Conservation (phyloP, 2,113 vertebrate genomes). For the Odocoileus hemionus region DNA sequence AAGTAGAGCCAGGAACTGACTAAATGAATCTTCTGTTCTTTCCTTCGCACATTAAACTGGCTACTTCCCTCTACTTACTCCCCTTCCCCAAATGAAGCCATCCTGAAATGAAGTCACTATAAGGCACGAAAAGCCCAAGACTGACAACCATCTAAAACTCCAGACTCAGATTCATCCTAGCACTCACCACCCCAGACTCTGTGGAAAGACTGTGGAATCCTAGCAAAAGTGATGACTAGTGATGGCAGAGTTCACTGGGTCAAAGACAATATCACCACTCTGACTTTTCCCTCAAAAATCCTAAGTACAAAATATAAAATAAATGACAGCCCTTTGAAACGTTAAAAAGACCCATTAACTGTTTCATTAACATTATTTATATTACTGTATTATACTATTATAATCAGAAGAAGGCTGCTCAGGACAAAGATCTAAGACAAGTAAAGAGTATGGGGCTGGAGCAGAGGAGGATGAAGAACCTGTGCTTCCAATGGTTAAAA, state of each 20-base stretch:
- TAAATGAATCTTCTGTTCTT: background rate
- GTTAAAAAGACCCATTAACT: background rate
- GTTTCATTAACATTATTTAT: background rate
- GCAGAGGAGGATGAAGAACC: background rate
- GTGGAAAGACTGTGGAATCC: background rate
- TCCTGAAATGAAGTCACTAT: background rate
- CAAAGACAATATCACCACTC: background rate
- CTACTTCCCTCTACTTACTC: background rate
- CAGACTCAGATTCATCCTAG: background rate
- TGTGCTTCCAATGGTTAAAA: background rate
- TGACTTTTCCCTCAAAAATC: background rate
- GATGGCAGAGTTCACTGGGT: background rate
- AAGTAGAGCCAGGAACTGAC: background rate
- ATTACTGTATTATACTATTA: background rate
- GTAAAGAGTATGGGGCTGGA: background rate
- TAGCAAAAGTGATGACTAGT: background rate
- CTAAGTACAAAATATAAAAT: conserved; percentile 19
- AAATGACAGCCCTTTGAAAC: background rate
- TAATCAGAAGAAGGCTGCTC: background rate
- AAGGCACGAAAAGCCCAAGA: background rate
- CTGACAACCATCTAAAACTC: background rate
- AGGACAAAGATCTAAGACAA: background rate
- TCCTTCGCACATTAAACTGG: background rate
- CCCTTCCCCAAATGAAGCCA: background rate
- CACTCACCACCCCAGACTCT: background rate